Conservation (phyloP, 2,888 invertebrate species). For the Drosophila anceps region DNA sequence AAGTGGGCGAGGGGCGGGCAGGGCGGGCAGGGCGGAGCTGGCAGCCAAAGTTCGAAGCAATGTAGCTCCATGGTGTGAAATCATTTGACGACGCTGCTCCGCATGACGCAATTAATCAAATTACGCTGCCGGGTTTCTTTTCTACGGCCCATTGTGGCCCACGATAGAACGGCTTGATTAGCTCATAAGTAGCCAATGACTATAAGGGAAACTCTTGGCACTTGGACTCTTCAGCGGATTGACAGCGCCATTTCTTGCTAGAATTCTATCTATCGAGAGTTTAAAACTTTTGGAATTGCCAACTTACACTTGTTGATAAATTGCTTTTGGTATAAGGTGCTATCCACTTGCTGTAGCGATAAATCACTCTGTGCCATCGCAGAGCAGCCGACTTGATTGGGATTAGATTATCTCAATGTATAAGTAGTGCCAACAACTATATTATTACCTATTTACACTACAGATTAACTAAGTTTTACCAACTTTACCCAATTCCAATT, state of each 20-base stretch:
- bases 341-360: not conserved
- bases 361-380: not conserved
- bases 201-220: constrained; percentile 18
- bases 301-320: not conserved
- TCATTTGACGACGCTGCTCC: constrained; percentile 73
- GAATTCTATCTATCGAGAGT: not conserved
- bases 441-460: not conserved
- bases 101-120: constrained; percentile 82
- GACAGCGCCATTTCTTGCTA: constrained; percentile 21
- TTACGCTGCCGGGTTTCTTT: constrained; percentile 57
- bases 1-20: constrained; percentile 11
- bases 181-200: constrained; percentile 66
- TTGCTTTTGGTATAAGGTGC: not conserved
- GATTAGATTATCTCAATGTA: no score
- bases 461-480: not conserved
- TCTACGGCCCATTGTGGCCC: constrained; percentile 35
- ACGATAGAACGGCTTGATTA: constrained; percentile 56
- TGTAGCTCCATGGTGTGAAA: constrained; percentile 65
- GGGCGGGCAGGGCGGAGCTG: not conserved
- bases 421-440: not conserved
- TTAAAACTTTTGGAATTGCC: not conserved
- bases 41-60: not conserved
- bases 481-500: not conserved
- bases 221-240: constrained; percentile 15
- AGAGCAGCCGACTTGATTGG: not conserved